A percentile compares a stretch with the other conserved stretches of the same genome.
These are phyloP conservation scores for Setophaga kirtlandii DNA, from an alignment of 2,113 vertebrate species.

Conservation along the genomic window DNA sequence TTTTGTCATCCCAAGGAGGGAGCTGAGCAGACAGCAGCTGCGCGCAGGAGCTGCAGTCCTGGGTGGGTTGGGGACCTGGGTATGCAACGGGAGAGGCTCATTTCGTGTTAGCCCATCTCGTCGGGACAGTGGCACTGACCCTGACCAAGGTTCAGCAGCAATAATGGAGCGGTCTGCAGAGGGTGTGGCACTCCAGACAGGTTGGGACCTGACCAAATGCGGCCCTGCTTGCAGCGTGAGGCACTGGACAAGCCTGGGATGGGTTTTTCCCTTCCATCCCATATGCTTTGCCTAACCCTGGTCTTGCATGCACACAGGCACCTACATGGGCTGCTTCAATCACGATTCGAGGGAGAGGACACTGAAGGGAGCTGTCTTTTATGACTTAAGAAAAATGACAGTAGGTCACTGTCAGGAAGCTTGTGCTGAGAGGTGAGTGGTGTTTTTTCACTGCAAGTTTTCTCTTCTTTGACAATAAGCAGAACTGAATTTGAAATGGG, in stretches of 20 bases:
- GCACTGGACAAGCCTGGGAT: accelerated
- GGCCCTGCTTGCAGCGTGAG: accelerated
- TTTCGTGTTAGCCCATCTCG: neutral
- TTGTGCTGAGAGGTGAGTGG: constrained; percentile 89
- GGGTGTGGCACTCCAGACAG: neutral
- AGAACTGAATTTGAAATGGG: neutral
- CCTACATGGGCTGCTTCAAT: constrained; percentile 90
- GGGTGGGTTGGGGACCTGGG: accelerated
- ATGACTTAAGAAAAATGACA: constrained; percentile 97
- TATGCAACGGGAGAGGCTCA: neutral
- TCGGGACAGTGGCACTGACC: accelerated
- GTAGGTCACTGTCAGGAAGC: constrained; percentile 91
- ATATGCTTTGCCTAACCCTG: accelerated
- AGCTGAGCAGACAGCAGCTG: accelerated
- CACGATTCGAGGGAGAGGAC: constrained; percentile 84
- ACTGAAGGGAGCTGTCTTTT: constrained; percentile 90
- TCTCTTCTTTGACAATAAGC: neutral
- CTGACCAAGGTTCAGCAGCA: accelerated
- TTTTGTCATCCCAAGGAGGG: neutral
- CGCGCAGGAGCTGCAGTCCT: accelerated
- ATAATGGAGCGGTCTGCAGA: neutral
- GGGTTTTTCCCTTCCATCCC: accelerated
- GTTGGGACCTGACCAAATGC: accelerated
- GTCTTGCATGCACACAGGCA: constrained; percentile 68
- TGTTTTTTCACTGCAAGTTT: neutral